Evolutionary conservation across 2,888 invertebrate genomes (phyloP), one percentile per base, ranked within the genome.

Genomic region (Adelphocoris suturalis): DNA sequence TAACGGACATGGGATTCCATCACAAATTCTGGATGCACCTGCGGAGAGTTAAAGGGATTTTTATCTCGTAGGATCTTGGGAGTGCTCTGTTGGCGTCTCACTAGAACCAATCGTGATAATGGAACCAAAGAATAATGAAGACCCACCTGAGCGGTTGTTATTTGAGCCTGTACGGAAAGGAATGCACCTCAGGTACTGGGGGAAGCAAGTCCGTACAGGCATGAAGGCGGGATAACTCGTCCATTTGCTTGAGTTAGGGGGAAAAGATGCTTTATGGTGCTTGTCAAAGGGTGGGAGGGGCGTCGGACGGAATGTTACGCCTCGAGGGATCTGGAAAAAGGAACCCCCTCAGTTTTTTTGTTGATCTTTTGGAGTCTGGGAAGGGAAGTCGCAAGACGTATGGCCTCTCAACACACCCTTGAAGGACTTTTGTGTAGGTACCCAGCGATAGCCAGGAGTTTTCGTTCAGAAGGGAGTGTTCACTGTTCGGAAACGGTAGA

Each of bases 201-300:
- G 37, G 19, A 37, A n/a, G 23, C 86, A 75, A 47, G 86, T 68
- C 23, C 48, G 47, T 75, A 19, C 86, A 86, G n/a, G 86, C 86
- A 75, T n/a, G 47, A 86, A 61, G 61, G 61, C 68, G n/a, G 68
- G 47, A 48, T 86, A 86, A 86, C 86, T 86, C 75, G 86, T 86
- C 75, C 75, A 68, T 75, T 37, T 76, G 14, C 82, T 52, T 47
- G 81, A 27, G 52, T 37, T 37, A 82, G 27, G 82, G 52, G 82
- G 52, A 16, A 48, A 57, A 57, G 57, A 85, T 55, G 85, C 61
- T 57, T 85, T 85, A 57, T 85, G 85, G 61, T 37, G 52, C 52
- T 52, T 48, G 82, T 82, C 82, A 52, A 82, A 82, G 52, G 23
- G 13, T n/a, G n/a, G 28, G 47, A 0, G 37, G 37, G 37, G 37